Base-by-base conservation (phyloP, 2,113 vertebrate species). In the Phoenicopterus ruber region DNA sequence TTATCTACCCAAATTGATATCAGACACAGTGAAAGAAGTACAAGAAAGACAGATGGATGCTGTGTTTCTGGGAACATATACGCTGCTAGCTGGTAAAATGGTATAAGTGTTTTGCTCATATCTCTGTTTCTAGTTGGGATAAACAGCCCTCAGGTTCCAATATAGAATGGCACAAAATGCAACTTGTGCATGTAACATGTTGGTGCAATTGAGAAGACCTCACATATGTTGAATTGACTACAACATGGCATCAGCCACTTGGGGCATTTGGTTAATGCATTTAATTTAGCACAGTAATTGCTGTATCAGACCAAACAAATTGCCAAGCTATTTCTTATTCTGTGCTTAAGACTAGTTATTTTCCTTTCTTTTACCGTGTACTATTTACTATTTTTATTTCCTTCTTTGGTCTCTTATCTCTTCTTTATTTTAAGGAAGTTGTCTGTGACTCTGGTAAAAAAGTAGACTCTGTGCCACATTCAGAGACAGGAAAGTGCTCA, bases 251-350 rank as follows among this genome's bases (percentile, higher is more conserved):
- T 61, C 81, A 93, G 91, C 84, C 94, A 90, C 81, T 88, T 3
- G 1, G 90, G 83, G 86, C 92, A 82, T 84, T 96, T 96, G 77
- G 63, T 86, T 95, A 94, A 94, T 7, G 3, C n/a, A 70, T 88
- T 94, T 95, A 95, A 94, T 95, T 96, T 95, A 91, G 82, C 69
- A 65, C 81, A 88, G 67, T 79, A 96, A 89, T 88, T 97, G 70
- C 92, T 88, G 42, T 52, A 91, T 86, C 90, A 96, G 44, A 92
- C 71, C 47, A 82, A 89, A 95, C 65, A 90, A 87, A 90, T 73
- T 94, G 34, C 71, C 63, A 91, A 76, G 73, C 40, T 94, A 84
- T 69, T 86, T 81, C 57, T 92, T 88, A 42, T 49, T 80, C 71
- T 91, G 44, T 92, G 47, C 22, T 88, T 93, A 86, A 88, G 24